A percentile compares a stretch with the other conserved stretches of the same genome.
These are phyloP conservation scores for Tretioscincus oriximinensis DNA, from an alignment of 2,113 vertebrate genomes.

Conservation along the genomic window DNA sequence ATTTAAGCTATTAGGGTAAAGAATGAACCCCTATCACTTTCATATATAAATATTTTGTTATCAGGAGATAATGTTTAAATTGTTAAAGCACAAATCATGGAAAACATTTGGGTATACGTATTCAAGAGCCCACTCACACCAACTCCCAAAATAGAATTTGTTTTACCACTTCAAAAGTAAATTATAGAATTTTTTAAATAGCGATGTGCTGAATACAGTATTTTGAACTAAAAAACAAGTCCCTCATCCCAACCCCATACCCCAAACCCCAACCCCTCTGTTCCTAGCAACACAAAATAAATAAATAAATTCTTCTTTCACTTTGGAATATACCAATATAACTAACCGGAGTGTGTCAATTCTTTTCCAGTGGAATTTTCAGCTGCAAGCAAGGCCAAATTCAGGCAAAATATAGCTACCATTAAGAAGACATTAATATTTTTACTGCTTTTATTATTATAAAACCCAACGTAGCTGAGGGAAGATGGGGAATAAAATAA, in stretches of 20 bases:
- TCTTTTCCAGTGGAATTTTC: neutral
- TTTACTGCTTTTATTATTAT: too few relatives aligned
- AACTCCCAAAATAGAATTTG: neutral
- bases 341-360: neutral
- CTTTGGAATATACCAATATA: neutral
- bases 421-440: too few relatives aligned
- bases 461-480: too few relatives aligned
- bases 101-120: slow-evolving; percentile 11
- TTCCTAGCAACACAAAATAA: neutral
- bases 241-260: too few relatives aligned
- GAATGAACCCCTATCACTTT: slow-evolving; percentile 37
- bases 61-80: slow-evolving; percentile 41
- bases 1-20: slow-evolving; percentile 43
- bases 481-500: neutral
- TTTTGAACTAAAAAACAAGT: neutral
- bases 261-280: too few relatives aligned
- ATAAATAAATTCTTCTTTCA: neutral
- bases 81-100: neutral
- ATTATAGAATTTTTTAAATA: slow-evolving; percentile 22
- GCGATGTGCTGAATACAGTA: neutral
- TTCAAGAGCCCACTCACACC: slow-evolving; percentile 20
- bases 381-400: too few relatives aligned
- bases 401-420: too few relatives aligned
- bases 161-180: neutral
- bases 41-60: slow-evolving; percentile 59